Percentiles rank a stretch among this genome's conserved stretches.
Evolutionary conservation across 2,888 invertebrate species (phyloP).

Genomic region (Troilus luridus): DNA sequence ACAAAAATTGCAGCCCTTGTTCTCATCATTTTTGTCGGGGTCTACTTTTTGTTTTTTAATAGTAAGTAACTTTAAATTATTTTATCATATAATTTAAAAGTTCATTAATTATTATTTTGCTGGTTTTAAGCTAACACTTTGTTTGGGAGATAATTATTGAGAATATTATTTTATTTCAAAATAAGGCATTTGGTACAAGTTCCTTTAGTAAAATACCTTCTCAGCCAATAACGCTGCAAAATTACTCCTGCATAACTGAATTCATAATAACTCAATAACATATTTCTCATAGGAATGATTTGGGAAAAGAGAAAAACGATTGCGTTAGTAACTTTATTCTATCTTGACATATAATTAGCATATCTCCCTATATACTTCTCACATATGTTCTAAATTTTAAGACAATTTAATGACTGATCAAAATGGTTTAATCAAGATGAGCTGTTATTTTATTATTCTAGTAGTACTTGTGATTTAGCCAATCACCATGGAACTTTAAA

Average conservation of each 20-base stretch:
- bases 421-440: neutral
- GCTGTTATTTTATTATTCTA: neutral
- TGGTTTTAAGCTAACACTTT: neutral
- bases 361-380: too few relatives aligned
- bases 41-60: conserved; percentile 72
- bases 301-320: too few relatives aligned
- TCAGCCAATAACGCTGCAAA: neutral
- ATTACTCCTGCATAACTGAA: neutral
- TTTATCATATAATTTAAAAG: conserved; percentile 8
- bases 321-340: neutral
- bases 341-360: neutral
- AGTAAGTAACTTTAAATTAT: conserved; percentile 64
- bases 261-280: neutral
- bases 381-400: too few relatives aligned
- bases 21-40: conserved; percentile 86
- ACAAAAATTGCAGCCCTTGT: conserved; percentile 89
- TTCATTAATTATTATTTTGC: neutral
- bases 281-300: too few relatives aligned
- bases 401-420: neutral
- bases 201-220: too few relatives aligned
- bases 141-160: neutral
- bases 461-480: too few relatives aligned
- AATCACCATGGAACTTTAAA: too few relatives aligned
- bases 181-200: neutral
- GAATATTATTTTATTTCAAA: neutral